phyloP scores from a whole-genome alignment of 2,113 vertebrate genomes.

The Camelus dromedarius region DNA sequence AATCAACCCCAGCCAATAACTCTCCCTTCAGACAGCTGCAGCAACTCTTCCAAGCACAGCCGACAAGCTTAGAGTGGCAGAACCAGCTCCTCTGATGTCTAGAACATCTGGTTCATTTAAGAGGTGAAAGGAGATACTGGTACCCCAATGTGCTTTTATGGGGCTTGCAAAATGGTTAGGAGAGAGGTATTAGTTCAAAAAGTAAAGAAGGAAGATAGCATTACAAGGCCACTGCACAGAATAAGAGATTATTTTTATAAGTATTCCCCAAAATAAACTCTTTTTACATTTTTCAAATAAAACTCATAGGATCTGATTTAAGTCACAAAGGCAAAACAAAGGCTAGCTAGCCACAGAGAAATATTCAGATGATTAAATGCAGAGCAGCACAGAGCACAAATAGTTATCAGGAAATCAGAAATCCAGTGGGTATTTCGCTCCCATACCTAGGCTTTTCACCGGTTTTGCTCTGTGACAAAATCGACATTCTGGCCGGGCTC shows the following conservation, averaged over 20 bases:
- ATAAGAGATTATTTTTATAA: slow-evolving; percentile 29
- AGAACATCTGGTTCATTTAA: neutral
- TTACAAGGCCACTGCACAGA: neutral
- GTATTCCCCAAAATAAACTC: neutral
- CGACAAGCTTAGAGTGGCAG: neutral
- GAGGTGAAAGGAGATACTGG: neutral
- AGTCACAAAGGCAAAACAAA: slow-evolving; percentile 1
- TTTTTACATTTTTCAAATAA: slow-evolving; percentile 13
- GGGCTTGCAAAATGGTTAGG: slow-evolving; percentile 21
- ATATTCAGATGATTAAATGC: neutral
- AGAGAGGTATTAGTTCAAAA: slow-evolving; percentile 32
- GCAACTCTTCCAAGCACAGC: neutral
- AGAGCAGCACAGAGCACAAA: neutral
- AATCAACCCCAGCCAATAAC: neutral
- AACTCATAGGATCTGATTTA: neutral
- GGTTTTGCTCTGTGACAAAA: neutral
- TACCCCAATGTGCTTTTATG: neutral
- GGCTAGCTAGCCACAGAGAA: neutral
- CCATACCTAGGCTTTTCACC: neutral
- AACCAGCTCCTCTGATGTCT: neutral
- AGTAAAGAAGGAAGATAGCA: neutral
- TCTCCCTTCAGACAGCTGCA: neutral
- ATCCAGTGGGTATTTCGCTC: neutral
- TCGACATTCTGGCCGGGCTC: neutral
- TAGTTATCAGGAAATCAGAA: neutral